Base-by-base conservation (phyloP, 2,888 invertebrate species). In the Sphaerophoria rueppellii region DNA sequence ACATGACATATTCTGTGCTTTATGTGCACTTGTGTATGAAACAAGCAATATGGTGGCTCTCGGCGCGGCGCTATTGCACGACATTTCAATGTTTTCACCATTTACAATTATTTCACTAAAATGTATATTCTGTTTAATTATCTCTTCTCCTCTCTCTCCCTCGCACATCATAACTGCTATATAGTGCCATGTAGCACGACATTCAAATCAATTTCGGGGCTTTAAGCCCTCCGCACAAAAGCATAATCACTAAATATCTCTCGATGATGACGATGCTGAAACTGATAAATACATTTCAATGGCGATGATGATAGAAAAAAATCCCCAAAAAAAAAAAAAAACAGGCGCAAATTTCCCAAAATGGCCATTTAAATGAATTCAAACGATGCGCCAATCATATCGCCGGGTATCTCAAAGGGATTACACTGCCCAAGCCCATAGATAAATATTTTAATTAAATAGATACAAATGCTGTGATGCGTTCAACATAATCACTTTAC, bases 351-450 rank as follows among this genome's bases (percentile, higher is more conserved):
- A 83, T 83, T 61, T 80, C 72, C 75, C 83, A 80, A 80, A 83
- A 83, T 69, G 75, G 80, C 52, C 81, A 81, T 85, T 85, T 85
- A 85, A 85, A 81, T 81, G 80, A 81, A 81, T 81, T 63, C 77
- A 85, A 85, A 76, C 63, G 81, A 85, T 81, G 76, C 80, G 72
- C 73, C 85, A 81, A 85, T 85, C 83, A 85, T 73, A 85, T 43
- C 43, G 3, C 9, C 12, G 43, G 0, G 12, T 11, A 12, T 43
- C 9, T 85, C 63, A 7, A 32, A 16, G 35, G 9, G 65, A 54
- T 54, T 32, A 4, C 6, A 6, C 50, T 24, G 4, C 16, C 73
- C 24, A 24, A 24, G 24, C 24, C 24, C 24, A 24, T 24, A 24
- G 24, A 24, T 9, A 43, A 4, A 43, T 43, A 73, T 35, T 54